Percentiles rank a stretch among this genome's conserved stretches.
Conservation (phyloP, 2,888 invertebrate species). For the Incurvaria masculella region DNA sequence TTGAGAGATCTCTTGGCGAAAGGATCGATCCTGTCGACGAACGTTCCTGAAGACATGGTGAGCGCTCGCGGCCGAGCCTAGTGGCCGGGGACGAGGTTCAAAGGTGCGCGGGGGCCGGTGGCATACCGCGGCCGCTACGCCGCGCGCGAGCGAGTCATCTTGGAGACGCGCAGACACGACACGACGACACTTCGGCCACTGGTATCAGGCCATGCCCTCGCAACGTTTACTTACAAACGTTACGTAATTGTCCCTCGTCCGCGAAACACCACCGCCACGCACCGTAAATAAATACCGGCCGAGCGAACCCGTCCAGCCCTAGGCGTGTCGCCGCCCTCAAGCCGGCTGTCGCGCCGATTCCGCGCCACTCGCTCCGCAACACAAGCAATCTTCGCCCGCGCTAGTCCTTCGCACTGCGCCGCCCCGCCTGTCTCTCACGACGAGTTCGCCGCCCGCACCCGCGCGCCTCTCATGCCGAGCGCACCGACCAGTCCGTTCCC, state of each 20-base stretch:
- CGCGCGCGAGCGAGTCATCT: not conserved
- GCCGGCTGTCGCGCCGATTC: not conserved
- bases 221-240: not conserved
- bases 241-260: not conserved
- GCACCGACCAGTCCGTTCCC: not conserved
- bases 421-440: not conserved
- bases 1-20: constrained; percentile 97
- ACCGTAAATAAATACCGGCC: not conserved
- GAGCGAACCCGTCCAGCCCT: not conserved
- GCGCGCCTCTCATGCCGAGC: not conserved
- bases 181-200: not conserved
- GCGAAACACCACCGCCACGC: not conserved
- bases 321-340: not conserved
- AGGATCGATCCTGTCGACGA: constrained; percentile 99
- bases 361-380: not conserved
- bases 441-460: not conserved
- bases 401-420: not conserved
- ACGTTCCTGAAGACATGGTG: constrained; percentile 77
- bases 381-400: not conserved
- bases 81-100: not conserved
- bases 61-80: constrained; percentile 4
- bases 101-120: not conserved
- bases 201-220: not conserved
- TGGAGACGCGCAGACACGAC: not conserved
- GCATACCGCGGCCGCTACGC: not conserved